A percentile compares a stretch with the other conserved stretches of the same genome.
Conservation (phyloP, 2,888 invertebrate genomes). For the Stramonita haemastoma region DNA sequence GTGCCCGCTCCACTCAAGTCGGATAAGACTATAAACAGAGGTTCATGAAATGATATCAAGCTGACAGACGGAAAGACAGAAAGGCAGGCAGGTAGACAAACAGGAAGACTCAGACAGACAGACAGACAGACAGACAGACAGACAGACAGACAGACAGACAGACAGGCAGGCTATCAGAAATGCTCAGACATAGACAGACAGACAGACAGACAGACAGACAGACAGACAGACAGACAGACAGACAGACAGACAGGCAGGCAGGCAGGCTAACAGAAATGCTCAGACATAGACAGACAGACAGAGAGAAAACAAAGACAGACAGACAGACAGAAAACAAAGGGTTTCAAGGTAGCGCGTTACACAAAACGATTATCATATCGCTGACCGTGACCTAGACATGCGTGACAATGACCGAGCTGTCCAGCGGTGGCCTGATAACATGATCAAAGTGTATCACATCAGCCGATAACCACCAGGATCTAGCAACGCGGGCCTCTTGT, state of each 20-base stretch:
- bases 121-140: too few species aligned
- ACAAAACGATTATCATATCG: neutral
- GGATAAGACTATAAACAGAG: too few species aligned
- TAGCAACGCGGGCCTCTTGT: neutral
- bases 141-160: neutral
- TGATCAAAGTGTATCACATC: neutral
- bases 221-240: too few species aligned
- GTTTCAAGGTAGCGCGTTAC: neutral
- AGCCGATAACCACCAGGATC: neutral
- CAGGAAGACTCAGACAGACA: neutral
- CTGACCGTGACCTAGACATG: neutral
- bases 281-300: too few species aligned
- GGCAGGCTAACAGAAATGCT: neutral
- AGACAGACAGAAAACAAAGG: neutral
- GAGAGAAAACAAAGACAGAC: neutral
- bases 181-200: too few species aligned
- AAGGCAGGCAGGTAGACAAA: too few species aligned
- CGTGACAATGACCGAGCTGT: neutral
- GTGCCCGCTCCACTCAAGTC: too few species aligned
- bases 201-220: too few species aligned
- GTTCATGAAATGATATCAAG: too few species aligned
- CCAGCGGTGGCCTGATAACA: too few species aligned
- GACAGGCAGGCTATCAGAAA: neutral
- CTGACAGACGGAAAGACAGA: too few species aligned
- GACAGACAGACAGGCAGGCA: too few species aligned